Conservation (phyloP, 1,140 invertebrate species). For the Whitmania pigra region DNA sequence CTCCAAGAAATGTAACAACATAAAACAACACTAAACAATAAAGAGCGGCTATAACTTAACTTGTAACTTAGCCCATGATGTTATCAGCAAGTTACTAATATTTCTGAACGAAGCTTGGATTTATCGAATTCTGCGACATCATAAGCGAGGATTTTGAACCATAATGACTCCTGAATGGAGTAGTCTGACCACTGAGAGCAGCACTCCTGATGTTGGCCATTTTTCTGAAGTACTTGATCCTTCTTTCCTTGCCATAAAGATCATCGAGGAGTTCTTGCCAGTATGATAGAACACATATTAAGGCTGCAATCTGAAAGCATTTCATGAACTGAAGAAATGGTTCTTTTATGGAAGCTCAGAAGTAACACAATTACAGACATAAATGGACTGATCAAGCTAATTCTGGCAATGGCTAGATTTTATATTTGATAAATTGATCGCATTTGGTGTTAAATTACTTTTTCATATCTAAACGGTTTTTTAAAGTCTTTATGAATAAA, state of each 20-base stretch:
- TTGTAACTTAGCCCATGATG: too few relatives aligned
- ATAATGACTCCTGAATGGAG: conserved; percentile 16
- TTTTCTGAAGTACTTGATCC: conserved; percentile 19
- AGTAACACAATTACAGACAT: neutral
- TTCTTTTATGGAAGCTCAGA: neutral
- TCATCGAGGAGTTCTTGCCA: conserved; percentile 23
- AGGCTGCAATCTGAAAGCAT: conserved; percentile 18
- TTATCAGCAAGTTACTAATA: neutral
- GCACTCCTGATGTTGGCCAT: conserved; percentile 22
- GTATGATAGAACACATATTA: conserved; percentile 24
- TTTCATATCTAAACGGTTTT: too few relatives aligned
- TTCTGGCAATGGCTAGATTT: neutral
- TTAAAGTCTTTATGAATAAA: neutral
- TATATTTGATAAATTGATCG: neutral
- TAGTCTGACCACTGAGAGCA: conserved; percentile 13
- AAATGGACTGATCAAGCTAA: neutral
- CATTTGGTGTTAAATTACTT: too few relatives aligned
- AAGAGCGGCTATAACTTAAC: too few relatives aligned
- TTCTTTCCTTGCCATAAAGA: conserved; percentile 23
- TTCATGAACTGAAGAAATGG: neutral
- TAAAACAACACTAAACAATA: too few relatives aligned
- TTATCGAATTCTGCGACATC: conserved; percentile 3
- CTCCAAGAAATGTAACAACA: too few relatives aligned
- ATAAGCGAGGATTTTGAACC: conserved; percentile 13
- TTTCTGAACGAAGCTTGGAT: conserved; percentile 17